Conservation (phyloP, 2,888 invertebrate genomes). For the Cybosia mesomella region DNA sequence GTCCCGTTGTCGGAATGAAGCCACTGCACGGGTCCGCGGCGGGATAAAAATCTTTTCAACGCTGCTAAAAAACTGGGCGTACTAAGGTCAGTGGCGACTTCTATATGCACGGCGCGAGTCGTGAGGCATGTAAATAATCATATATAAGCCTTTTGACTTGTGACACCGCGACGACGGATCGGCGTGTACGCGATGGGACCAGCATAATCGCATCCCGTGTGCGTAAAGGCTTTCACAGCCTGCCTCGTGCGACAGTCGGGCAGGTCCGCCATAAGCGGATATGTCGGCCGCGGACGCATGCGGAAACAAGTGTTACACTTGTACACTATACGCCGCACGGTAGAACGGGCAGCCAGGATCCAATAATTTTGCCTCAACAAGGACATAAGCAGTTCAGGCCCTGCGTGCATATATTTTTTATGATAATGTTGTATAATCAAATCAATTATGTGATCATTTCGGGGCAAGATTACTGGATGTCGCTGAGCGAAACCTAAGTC, state of each 20-base stretch:
- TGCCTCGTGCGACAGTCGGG: background rate
- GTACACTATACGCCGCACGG: too few species aligned
- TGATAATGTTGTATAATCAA: too few species aligned
- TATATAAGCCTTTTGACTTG: background rate
- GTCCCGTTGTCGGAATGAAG: slow-evolving; percentile 2
- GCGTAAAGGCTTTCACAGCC: background rate
- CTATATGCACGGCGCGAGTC: background rate
- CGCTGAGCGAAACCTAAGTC: slow-evolving; percentile 5
- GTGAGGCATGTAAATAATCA: slow-evolving; percentile 3
- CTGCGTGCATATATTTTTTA: background rate
- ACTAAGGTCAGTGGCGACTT: background rate
- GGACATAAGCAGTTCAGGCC: background rate
- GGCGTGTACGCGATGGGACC: background rate
- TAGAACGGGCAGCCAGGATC: too few species aligned
- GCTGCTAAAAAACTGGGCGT: slow-evolving; percentile 1
- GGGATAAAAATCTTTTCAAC: background rate
- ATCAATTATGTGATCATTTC: background rate
- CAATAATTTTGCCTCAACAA: too few species aligned
- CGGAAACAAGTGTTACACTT: too few species aligned
- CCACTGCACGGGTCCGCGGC: background rate
- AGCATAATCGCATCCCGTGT: slow-evolving; percentile 1
- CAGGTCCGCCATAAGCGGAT: background rate
- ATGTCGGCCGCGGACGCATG: too few species aligned
- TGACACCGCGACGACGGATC: background rate
- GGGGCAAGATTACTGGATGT: background rate